phyloP scores from a whole-genome alignment of 2,797 vertebrate species.

The Cossypha polioptera region DNA sequence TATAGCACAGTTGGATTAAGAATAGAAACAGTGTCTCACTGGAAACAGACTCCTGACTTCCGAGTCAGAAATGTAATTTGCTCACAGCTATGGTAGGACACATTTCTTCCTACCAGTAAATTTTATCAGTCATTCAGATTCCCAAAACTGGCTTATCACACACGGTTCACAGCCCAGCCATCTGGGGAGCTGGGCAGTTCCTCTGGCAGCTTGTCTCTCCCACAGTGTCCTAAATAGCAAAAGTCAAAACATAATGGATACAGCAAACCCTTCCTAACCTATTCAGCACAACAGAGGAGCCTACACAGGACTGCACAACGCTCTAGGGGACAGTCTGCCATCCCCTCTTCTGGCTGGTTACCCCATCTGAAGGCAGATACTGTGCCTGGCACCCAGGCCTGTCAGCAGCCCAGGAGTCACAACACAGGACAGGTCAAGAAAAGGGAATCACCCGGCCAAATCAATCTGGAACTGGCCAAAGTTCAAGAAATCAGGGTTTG shows the following conservation, averaged over 20 bases:
- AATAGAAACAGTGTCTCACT: background rate
- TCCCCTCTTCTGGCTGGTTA: background rate
- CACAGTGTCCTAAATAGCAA: background rate
- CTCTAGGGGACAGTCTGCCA: accelerated
- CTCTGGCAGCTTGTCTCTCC: background rate
- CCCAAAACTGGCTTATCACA: background rate
- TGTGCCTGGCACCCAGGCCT: background rate
- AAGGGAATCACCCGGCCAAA: accelerated
- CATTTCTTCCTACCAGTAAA: background rate
- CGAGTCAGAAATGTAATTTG: background rate
- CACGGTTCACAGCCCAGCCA: accelerated
- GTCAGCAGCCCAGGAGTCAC: background rate
- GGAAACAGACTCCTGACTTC: background rate
- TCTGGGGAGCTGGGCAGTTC: background rate
- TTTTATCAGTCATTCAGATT: background rate
- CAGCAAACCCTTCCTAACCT: background rate
- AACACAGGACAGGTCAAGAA: background rate
- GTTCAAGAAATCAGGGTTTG: background rate
- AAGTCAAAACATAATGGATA: background rate
- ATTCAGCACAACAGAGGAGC: background rate
- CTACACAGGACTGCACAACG: accelerated
- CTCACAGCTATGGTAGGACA: background rate
- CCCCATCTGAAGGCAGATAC: background rate
- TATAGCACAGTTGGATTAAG: background rate
- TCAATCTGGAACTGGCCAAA: background rate